Conservation (phyloP, 2,113 vertebrate species). For the Indicator maculatus region DNA sequence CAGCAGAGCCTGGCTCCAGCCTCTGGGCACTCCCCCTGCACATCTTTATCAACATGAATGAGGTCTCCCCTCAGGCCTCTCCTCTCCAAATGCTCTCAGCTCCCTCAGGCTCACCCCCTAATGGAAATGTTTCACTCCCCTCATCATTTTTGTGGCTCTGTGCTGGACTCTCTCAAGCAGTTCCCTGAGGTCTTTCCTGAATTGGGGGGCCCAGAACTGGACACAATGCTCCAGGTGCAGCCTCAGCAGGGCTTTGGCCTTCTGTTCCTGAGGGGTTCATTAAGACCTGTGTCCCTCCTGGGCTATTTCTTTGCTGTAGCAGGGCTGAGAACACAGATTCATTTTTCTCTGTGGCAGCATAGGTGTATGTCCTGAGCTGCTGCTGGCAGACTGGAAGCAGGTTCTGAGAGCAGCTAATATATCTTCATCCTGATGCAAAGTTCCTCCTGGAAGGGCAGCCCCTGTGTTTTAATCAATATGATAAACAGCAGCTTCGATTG, state of each 20-base stretch:
- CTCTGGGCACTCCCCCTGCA: too few species aligned
- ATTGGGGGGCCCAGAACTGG: too few species aligned
- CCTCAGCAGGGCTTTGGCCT: neutral
- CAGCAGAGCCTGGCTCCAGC: too few species aligned
- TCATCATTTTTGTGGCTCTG: too few species aligned
- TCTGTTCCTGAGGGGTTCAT: conserved; percentile 16
- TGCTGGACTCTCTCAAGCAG: too few species aligned
- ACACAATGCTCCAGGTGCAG: too few species aligned
- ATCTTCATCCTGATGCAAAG: neutral
- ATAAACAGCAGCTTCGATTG: neutral
- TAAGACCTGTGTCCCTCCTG: neutral
- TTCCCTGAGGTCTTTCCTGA: too few species aligned
- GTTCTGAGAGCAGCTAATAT: neutral
- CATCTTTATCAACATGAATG: too few species aligned
- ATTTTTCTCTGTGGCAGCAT: neutral
- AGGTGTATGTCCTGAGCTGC: neutral
- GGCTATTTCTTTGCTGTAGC: neutral
- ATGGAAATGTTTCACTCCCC: too few species aligned
- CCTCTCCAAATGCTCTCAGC: too few species aligned
- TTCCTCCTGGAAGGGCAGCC: conserved; percentile 1
- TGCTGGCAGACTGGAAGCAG: neutral
- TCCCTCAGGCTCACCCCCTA: too few species aligned
- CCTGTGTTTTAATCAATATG: neutral
- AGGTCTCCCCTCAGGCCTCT: too few species aligned
- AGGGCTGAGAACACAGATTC: neutral